Evolutionary conservation across 2,113 vertebrate species (phyloP).

Genomic region (Lates calcarifer): DNA sequence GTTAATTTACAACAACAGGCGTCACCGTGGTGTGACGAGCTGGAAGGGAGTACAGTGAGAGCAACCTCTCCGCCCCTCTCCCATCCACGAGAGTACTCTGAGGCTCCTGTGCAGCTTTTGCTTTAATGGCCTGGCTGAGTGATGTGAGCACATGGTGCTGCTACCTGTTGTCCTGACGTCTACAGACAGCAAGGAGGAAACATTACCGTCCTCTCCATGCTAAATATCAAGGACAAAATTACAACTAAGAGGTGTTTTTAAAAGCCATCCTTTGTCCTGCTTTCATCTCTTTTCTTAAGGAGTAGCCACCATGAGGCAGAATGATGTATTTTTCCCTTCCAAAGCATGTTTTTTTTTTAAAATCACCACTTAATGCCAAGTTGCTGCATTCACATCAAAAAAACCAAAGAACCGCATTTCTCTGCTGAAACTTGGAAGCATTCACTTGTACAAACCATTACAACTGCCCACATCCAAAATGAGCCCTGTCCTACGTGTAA

Average conservation of each 20-base stretch:
- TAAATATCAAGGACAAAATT: not conserved
- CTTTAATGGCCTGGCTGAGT: constrained; percentile 60
- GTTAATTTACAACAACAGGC: constrained; percentile 71
- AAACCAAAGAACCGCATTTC: not conserved
- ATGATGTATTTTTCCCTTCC: not conserved
- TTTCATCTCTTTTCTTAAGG: not conserved
- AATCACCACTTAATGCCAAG: constrained; percentile 8
- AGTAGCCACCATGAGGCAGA: not conserved
- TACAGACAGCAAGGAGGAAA: constrained; percentile 38
- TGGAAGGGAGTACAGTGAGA: constrained; percentile 45
- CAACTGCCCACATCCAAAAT: constrained; percentile 49
- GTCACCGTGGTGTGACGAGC: constrained; percentile 54
- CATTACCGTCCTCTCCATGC: not conserved
- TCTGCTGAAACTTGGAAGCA: constrained; percentile 27
- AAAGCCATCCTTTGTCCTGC: not conserved
- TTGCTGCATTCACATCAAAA: constrained; percentile 5
- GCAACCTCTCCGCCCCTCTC: constrained; percentile 45
- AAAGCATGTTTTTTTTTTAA: not conserved
- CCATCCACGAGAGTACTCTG: constrained; percentile 9
- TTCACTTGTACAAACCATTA: constrained; percentile 38
- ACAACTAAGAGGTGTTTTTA: not conserved
- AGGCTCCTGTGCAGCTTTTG: constrained; percentile 44
- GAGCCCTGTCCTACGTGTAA: constrained; percentile 43
- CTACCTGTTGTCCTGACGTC: constrained; percentile 67
- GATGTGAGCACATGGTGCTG: constrained; percentile 55